phyloP scores from a whole-genome alignment of 2,113 vertebrate genomes.

The Coreoperca whiteheadi region DNA sequence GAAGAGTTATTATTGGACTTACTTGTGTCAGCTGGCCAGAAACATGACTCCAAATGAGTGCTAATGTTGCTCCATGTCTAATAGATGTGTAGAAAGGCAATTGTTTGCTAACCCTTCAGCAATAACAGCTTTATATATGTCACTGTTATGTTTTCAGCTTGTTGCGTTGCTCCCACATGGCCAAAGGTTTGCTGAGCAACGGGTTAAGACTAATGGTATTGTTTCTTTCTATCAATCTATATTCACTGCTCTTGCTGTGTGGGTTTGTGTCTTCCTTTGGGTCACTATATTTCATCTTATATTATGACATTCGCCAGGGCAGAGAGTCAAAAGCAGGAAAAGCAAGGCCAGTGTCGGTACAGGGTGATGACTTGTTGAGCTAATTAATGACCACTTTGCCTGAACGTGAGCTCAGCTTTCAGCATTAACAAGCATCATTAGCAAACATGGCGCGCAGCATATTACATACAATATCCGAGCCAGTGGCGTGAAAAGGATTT shows the following conservation, averaged over 20 bases:
- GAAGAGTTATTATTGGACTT: background rate
- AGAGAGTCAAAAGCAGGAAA: background rate
- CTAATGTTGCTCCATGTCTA: background rate
- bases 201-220: constrained; percentile 15
- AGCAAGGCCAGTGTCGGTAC: background rate
- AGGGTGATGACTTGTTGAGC: background rate
- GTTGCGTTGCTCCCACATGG: too few species aligned
- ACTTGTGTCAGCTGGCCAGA: background rate
- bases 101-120: background rate
- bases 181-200: constrained; percentile 28
- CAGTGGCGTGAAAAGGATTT: constrained; percentile 56
- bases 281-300: background rate
- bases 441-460: constrained; percentile 18
- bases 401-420: constrained; percentile 20
- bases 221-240: constrained; percentile 13
- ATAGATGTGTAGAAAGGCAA: background rate
- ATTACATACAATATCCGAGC: constrained; percentile 31
- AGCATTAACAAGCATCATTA: constrained; percentile 30
- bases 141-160: background rate
- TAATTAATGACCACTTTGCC: constrained; percentile 25
- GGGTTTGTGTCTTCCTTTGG: constrained; percentile 15
- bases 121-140: background rate
- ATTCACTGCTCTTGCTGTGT: constrained; percentile 26
- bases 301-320: background rate
- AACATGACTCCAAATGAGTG: background rate